These are phyloP conservation scores for Chrysaora quinquecirrha DNA, from an alignment of 30 jellyfish, hydroid and myxozoan genomes.

Conservation along the genomic window DNA sequence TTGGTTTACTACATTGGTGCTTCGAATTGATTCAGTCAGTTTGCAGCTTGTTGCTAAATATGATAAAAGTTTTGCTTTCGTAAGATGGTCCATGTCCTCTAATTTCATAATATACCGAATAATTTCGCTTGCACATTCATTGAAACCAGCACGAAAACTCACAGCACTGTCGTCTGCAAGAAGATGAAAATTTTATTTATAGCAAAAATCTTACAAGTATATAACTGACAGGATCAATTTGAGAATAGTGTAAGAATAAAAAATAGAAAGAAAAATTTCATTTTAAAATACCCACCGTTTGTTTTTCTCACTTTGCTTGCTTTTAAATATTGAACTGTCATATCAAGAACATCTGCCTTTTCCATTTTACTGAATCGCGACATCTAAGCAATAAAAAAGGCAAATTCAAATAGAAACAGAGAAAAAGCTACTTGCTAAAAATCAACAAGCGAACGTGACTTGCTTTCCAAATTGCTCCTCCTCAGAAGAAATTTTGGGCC, in stretches of 20 bases:
- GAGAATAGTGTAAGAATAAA: too few species aligned
- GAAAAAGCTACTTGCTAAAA: too few species aligned
- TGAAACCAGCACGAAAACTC: slow-evolving; percentile 81
- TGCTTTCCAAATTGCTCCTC: too few species aligned
- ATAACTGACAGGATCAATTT: too few species aligned
- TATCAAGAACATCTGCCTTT: slow-evolving; percentile 86
- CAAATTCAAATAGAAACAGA: neutral
- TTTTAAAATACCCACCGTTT: slow-evolving; percentile 26
- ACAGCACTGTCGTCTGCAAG: slow-evolving; percentile 73
- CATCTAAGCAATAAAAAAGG: slow-evolving; percentile 26
- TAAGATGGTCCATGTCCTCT: slow-evolving; percentile 73
- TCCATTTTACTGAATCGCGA: slow-evolving; percentile 83
- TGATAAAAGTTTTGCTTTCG: slow-evolving; percentile 69
- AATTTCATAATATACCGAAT: slow-evolving; percentile 75
- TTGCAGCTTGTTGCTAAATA: slow-evolving; percentile 67
- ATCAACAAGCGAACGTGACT: too few species aligned
- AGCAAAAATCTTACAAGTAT: too few species aligned
- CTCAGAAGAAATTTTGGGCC: too few species aligned
- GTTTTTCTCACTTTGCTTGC: slow-evolving; percentile 56
- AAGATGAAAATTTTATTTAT: too few species aligned
- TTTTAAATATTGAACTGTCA: slow-evolving; percentile 85
- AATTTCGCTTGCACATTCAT: slow-evolving; percentile 77
- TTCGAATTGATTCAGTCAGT: slow-evolving; percentile 23
- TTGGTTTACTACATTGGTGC: slow-evolving; percentile 6
- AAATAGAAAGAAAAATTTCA: too few species aligned